Conservation (phyloP, 2,888 invertebrate genomes). For the Leuctra nigra region DNA sequence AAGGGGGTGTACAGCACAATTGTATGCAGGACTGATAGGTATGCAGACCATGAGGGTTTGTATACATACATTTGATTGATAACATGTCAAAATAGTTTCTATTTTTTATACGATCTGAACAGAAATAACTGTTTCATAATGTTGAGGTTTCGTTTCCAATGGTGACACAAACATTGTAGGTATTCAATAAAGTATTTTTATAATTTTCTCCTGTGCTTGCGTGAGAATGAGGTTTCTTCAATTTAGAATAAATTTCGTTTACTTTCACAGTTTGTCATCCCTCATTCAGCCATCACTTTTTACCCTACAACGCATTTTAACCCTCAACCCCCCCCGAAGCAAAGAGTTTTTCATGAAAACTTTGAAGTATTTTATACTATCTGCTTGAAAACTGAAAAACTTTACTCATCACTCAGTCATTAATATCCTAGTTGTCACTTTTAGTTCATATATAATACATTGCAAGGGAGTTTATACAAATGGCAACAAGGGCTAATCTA, state of each 20-base stretch:
- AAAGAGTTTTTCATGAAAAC: conserved; percentile 7
- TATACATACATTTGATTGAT: too few relatives aligned
- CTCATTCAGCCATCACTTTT: background rate
- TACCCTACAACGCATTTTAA: background rate
- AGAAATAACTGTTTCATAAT: background rate
- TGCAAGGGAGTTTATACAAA: background rate
- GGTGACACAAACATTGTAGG: background rate
- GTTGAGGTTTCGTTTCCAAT: background rate
- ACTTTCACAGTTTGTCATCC: too few relatives aligned
- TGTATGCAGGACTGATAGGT: too few relatives aligned
- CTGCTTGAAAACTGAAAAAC: conserved; percentile 21
- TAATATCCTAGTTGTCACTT: conserved; percentile 24
- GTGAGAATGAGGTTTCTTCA: too few relatives aligned
- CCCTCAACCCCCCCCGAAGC: conserved; percentile 9
- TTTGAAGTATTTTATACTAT: conserved; percentile 3
- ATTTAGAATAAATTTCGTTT: too few relatives aligned
- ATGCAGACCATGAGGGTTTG: too few relatives aligned
- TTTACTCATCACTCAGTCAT: conserved; percentile 27
- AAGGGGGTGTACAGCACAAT: too few relatives aligned
- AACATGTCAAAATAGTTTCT: too few relatives aligned
- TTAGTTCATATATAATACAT: conserved; percentile 11
- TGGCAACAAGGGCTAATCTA: too few relatives aligned
- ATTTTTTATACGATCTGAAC: background rate
- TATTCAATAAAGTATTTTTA: background rate
- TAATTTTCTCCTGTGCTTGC: too few relatives aligned